These are phyloP conservation scores for Trididemnum nubilum DNA, from an alignment of 23 tunicate genomes.

Conservation along the genomic window DNA sequence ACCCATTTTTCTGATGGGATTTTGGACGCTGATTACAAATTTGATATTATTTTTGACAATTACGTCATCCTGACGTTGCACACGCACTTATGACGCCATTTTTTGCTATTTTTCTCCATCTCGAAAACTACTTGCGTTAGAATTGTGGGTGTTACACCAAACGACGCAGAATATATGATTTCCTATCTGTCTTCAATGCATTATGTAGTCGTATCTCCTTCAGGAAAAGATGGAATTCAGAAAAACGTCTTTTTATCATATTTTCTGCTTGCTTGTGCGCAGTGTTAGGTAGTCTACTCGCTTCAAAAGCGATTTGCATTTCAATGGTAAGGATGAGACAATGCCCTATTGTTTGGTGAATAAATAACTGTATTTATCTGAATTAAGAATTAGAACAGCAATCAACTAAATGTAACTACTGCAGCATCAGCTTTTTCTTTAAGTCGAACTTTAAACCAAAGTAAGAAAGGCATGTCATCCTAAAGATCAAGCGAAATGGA, in stretches of 20 bases:
- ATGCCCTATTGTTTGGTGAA: no score
- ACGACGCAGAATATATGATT: conserved; percentile 7
- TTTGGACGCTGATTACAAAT: conserved; percentile 13
- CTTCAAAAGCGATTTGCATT: no score
- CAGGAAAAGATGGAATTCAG: not conserved
- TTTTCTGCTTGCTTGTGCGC: no score
- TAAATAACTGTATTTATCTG: no score
- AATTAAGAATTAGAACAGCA: no score
- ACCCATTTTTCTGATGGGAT: conserved; percentile 5
- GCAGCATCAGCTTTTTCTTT: not conserved
- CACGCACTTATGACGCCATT: conserved; percentile 6
- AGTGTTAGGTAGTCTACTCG: no score
- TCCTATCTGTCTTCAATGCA: conserved; percentile 20
- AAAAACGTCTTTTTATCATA: not conserved
- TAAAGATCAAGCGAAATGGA: not conserved
- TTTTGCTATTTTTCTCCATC: not conserved
- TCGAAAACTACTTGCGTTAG: conserved; percentile 11
- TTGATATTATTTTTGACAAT: conserved; percentile 4
- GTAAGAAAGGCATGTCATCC: not conserved
- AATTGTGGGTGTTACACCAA: not conserved
- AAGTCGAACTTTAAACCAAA: not conserved
- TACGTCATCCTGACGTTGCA: not conserved
- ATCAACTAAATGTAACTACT: no score
- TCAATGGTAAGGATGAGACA: no score
- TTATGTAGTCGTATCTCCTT: conserved; percentile 11